Percentiles rank a stretch among this genome's conserved stretches.
phyloP scores from a whole-genome alignment of 2,888 invertebrate species.

The Ormyrus thymus region DNA sequence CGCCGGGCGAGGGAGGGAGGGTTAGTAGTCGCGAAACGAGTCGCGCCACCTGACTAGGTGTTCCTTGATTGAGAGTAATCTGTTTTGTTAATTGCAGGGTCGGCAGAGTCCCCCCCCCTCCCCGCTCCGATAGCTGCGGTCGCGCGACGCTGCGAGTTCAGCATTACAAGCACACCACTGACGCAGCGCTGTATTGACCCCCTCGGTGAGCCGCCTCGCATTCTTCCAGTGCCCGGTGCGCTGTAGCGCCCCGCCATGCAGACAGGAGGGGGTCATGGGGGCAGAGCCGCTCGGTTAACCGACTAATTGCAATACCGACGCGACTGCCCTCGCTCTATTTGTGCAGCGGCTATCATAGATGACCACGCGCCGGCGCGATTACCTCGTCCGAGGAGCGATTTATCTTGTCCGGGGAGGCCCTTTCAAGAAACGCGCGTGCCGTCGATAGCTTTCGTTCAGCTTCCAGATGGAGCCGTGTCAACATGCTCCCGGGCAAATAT shows the following conservation, averaged over 20 bases:
- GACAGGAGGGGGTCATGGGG: no score
- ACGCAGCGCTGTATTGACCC: neutral
- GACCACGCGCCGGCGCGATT: neutral
- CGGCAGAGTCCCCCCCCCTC: constrained; percentile 66
- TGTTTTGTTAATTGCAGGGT: constrained; percentile 73
- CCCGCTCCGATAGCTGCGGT: constrained; percentile 71
- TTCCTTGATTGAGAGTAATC: constrained; percentile 72
- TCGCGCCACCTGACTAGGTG: constrained; percentile 59
- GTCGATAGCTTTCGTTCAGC: no score
- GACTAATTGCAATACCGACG: constrained; percentile 72
- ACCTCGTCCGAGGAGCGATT: neutral
- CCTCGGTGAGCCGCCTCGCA: neutral
- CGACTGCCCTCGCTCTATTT: constrained; percentile 59
- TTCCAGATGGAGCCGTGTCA: no score
- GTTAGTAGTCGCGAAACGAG: neutral
- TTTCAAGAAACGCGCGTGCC: no score
- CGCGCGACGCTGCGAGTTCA: constrained; percentile 61
- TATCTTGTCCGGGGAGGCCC: neutral
- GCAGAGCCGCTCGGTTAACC: constrained; percentile 66
- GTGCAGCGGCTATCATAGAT: constrained; percentile 26
- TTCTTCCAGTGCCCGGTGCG: constrained; percentile 6
- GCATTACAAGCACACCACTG: constrained; percentile 60
- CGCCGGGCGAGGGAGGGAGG: neutral
- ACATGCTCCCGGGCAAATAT: no score
- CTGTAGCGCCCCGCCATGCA: constrained; percentile 43